Evolutionary conservation across 2,888 invertebrate genomes (phyloP).

Genomic region (Trissolcus japonicus): DNA sequence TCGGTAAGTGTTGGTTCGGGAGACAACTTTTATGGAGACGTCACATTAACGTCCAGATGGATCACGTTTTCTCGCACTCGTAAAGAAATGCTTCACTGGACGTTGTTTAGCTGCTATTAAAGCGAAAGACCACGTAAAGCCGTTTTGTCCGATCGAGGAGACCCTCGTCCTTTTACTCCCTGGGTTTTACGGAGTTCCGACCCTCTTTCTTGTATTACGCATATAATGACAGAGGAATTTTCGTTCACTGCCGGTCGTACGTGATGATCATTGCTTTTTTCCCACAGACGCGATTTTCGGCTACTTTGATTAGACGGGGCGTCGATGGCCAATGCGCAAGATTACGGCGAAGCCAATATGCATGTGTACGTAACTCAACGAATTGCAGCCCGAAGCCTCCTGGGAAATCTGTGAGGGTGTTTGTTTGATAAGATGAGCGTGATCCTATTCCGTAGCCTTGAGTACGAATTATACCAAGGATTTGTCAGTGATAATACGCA

Average conservation of each 20-base stretch:
- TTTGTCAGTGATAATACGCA: constrained; percentile 55
- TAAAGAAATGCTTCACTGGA: constrained; percentile 71
- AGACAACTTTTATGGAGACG: constrained; percentile 68
- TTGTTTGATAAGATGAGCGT: constrained; percentile 63
- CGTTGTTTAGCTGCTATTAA: constrained; percentile 68
- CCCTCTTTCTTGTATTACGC: constrained; percentile 40
- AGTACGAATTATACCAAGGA: constrained; percentile 53
- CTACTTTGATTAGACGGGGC: constrained; percentile 58
- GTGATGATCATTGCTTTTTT: constrained; percentile 38
- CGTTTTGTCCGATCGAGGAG: constrained; percentile 37
- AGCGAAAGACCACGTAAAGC: constrained; percentile 31
- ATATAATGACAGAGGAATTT: constrained; percentile 39
- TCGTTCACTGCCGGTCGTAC: constrained; percentile 16
- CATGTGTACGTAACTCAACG: constrained; percentile 38
- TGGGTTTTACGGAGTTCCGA: constrained; percentile 38
- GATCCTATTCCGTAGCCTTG: constrained; percentile 60
- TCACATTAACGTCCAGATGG: constrained; percentile 74
- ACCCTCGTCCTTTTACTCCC: constrained; percentile 34
- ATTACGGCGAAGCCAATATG: constrained; percentile 15
- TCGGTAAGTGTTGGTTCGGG: constrained; percentile 17
- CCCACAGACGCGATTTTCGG: constrained; percentile 31
- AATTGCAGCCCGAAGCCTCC: constrained; percentile 55
- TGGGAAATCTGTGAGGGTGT: constrained; percentile 62
- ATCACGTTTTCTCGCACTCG: constrained; percentile 72
- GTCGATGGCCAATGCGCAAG: constrained; percentile 26